Conservation (phyloP, 2,113 vertebrate species). For the Anas platyrhynchos region DNA sequence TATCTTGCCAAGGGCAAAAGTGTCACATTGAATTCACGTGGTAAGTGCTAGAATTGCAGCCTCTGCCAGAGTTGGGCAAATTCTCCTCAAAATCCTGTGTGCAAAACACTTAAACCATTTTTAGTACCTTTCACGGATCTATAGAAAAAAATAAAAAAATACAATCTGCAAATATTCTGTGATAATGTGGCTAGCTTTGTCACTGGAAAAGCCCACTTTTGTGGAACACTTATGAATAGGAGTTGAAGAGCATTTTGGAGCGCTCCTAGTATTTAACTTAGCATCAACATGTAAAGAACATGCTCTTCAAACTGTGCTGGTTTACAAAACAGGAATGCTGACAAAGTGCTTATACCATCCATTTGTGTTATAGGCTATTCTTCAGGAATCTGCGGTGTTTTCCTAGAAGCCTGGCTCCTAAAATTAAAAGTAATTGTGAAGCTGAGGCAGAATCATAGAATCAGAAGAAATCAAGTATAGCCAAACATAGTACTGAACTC, state of each 20-base stretch:
- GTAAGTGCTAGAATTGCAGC: background rate
- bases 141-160: background rate
- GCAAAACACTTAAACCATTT: background rate
- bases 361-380: background rate
- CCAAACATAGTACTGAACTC: background rate
- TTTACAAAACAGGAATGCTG: background rate
- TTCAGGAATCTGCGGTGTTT: background rate
- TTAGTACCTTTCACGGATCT: background rate
- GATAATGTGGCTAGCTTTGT: background rate
- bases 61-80: background rate
- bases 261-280: background rate
- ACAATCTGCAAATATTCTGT: background rate
- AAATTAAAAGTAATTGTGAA: background rate
- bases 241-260: background rate
- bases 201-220: background rate
- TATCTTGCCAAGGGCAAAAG: constrained; percentile 4
- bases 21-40: background rate
- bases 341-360: background rate
- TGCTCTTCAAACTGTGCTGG: background rate
- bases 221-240: background rate
- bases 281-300: accelerated
- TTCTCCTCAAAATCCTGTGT: background rate
- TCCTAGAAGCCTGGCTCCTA: background rate
- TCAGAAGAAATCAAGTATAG: too few species aligned
- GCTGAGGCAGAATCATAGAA: background rate